These are phyloP conservation scores for Oreochromis mossambicus DNA, from an alignment of 2,797 vertebrate genomes.

Conservation along the genomic window DNA sequence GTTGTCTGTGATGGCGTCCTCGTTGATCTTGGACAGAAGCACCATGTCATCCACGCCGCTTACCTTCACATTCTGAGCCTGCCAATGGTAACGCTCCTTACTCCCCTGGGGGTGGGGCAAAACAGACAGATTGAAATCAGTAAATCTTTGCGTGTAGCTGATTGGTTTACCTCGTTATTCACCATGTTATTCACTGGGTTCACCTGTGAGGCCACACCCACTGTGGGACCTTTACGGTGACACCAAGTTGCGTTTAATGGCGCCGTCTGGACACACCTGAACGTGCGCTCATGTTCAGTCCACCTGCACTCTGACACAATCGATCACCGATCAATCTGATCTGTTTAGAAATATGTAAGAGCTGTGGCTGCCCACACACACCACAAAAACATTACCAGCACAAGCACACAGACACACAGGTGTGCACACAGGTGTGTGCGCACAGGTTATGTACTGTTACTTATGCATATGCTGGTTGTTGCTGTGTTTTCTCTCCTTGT, in stretches of 20 bases:
- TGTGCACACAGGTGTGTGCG: no score
- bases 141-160: neutral
- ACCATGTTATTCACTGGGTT: neutral
- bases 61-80: conserved; percentile 83
- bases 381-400: no score
- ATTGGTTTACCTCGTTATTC: neutral
- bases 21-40: conserved; percentile 81
- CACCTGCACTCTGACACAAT: no score
- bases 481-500: no score
- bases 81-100: conserved; percentile 85
- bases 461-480: no score
- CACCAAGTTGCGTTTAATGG: neutral
- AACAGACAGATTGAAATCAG: neutral
- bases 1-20: conserved; percentile 85
- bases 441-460: no score
- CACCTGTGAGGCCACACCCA: neutral
- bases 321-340: no score
- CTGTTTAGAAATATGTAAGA: no score
- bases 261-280: neutral
- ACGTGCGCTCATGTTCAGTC: neutral
- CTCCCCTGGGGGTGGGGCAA: conserved; percentile 71
- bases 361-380: no score
- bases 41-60: conserved; percentile 87
- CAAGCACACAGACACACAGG: no score
- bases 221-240: neutral